Conservation (phyloP, 2,888 invertebrate genomes). For the Athripsodes cinereus region DNA sequence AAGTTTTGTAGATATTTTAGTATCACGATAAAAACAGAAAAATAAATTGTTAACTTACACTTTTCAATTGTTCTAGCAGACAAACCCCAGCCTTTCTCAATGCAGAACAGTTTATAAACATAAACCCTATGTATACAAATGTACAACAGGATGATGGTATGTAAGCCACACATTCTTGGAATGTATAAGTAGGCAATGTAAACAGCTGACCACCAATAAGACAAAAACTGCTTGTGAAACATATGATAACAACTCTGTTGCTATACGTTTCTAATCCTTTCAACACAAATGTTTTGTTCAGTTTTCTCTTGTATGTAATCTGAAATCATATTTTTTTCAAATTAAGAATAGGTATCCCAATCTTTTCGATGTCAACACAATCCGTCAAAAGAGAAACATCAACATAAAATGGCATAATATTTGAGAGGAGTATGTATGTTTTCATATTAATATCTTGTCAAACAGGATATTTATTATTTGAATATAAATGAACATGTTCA, state of each 20-base stretch:
- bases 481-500: too few relatives aligned
- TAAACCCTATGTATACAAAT: conserved; percentile 13
- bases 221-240: not conserved
- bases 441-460: too few relatives aligned
- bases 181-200: conserved; percentile 18
- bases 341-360: too few relatives aligned
- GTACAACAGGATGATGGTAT: conserved; percentile 7
- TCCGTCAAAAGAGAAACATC: not conserved
- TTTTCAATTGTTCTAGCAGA: conserved; percentile 12
- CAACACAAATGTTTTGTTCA: conserved; percentile 8
- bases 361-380: too few relatives aligned
- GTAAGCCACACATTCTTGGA: conserved; percentile 18
- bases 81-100: conserved; percentile 14
- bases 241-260: conserved; percentile 11
- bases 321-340: too few relatives aligned
- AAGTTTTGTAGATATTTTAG: too few relatives aligned
- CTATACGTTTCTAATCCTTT: conserved; percentile 4
- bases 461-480: too few relatives aligned
- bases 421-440: too few relatives aligned
- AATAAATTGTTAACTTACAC: conserved; percentile 8
- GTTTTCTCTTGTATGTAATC: conserved; percentile 9
- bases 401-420: not conserved
- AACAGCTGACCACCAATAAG: conserved; percentile 18
- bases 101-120: conserved; percentile 17
- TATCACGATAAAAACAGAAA: too few relatives aligned